Base-by-base conservation (phyloP, 2,888 invertebrate genomes). In the Lissonota sp. region DNA sequence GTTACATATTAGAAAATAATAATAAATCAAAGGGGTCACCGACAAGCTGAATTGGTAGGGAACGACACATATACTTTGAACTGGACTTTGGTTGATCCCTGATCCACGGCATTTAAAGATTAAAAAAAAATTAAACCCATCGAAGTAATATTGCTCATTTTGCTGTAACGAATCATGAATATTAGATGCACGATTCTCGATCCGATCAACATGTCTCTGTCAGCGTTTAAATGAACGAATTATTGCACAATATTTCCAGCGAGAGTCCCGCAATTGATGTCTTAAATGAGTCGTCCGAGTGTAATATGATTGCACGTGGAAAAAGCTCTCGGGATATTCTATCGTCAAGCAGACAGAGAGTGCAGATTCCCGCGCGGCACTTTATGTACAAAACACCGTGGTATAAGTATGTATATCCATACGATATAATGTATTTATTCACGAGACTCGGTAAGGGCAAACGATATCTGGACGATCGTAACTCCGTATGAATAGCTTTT, bases 391-490 rank as follows among this genome's bases (percentile, higher is more conserved):
- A 26, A 26, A 26, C 26, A 3, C 26, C 3, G 26, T 3, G 26
- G 26, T 51, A 67, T 53, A 49, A 16, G 51, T 49, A 77, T 64
- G 70, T 46, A 72, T 71, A 66, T 63, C 5, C n/a, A 3, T n/a
- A 12, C 6, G 6, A 26, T 70, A 70, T 70, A 70, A 40, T 53
- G 58, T 74, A 79, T 79, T 78, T 79, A 82, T 82, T 79, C 82
- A 72, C 66, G 71, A 75, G 77, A 71, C 75, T 67, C 66, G 1
- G 82, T 82, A 79, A 82, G 85, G 84, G 85, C 82, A 84, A 74
- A 83, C 83, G 82, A 79, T 85, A 85, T 85, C 85, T 82, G 83
- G 79, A 77, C 75, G 85, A 85, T 85, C 85, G 85, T 85, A 85
- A 84, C 85, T 84, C 71, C 74, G 84, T 78, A 83, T 85, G 84